phyloP scores from a whole-genome alignment of 2,888 invertebrate species.

The Lottia scabra region DNA sequence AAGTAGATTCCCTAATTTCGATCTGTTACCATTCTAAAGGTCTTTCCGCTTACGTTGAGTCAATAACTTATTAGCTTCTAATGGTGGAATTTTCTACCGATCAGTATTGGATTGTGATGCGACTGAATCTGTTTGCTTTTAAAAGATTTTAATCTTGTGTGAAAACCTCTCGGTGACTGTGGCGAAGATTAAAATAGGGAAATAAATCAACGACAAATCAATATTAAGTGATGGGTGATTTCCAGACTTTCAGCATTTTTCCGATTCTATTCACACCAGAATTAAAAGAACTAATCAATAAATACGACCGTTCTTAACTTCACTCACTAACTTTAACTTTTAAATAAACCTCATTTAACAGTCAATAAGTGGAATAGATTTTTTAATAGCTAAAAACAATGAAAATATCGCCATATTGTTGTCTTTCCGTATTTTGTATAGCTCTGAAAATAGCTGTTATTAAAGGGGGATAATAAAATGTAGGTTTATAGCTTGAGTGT shows the following conservation, averaged over 20 bases:
- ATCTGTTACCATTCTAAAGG: neutral
- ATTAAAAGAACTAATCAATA: neutral
- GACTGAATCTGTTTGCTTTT: slow-evolving; percentile 3
- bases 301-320: neutral
- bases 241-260: slow-evolving; percentile 3
- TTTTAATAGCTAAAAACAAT: too few species aligned
- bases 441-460: too few species aligned
- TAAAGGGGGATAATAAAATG: too few species aligned
- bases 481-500: too few species aligned
- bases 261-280: slow-evolving; percentile 2
- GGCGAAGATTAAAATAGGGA: neutral
- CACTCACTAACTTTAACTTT: too few species aligned
- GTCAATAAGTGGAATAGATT: too few species aligned
- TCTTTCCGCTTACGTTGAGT: slow-evolving; percentile 4
- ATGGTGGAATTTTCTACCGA: neutral
- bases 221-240: neutral
- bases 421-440: too few species aligned
- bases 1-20: slow-evolving; percentile 6
- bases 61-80: slow-evolving; percentile 4
- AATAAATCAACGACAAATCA: neutral
- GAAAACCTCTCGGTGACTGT: neutral
- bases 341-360: too few species aligned
- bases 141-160: slow-evolving; percentile 4
- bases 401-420: too few species aligned
- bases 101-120: slow-evolving; percentile 3